A percentile compares a stretch with the other conserved stretches of the same genome.
These are phyloP conservation scores for Elephantulus edwardii DNA, from an alignment of 2,113 vertebrate species.

Conservation along the genomic window DNA sequence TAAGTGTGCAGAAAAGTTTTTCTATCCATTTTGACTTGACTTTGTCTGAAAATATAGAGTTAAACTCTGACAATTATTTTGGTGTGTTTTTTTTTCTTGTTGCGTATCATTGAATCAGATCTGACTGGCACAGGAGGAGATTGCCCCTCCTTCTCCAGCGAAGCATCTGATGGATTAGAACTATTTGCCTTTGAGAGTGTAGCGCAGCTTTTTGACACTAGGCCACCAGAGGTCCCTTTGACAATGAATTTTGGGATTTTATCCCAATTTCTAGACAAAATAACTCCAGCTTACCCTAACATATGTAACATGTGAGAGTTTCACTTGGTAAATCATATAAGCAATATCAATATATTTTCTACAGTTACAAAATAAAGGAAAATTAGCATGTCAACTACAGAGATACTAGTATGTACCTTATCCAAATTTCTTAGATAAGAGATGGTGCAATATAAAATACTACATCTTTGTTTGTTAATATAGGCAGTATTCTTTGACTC, in stretches of 20 bases:
- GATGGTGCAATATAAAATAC: background rate
- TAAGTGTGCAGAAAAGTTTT: background rate
- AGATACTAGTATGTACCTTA: background rate
- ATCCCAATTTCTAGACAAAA: background rate
- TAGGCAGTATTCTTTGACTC: background rate
- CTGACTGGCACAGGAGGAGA: no score
- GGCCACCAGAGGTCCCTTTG: no score
- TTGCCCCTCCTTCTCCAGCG: no score
- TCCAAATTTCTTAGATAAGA: background rate
- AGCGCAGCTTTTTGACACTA: no score
- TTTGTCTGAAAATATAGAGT: background rate
- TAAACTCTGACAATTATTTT: background rate
- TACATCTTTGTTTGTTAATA: background rate
- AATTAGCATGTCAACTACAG: background rate
- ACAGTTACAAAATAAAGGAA: background rate
- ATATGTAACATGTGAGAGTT: background rate
- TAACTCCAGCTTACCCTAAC: background rate
- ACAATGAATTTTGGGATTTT: background rate
- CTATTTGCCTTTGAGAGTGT: no score
- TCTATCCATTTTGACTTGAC: background rate
- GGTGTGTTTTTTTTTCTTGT: no score
- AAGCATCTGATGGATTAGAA: no score
- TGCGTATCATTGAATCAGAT: no score
- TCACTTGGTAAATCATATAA: background rate
- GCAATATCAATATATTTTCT: background rate